phyloP scores from a whole-genome alignment of 2,888 invertebrate species.

The Catocala sponsa region DNA sequence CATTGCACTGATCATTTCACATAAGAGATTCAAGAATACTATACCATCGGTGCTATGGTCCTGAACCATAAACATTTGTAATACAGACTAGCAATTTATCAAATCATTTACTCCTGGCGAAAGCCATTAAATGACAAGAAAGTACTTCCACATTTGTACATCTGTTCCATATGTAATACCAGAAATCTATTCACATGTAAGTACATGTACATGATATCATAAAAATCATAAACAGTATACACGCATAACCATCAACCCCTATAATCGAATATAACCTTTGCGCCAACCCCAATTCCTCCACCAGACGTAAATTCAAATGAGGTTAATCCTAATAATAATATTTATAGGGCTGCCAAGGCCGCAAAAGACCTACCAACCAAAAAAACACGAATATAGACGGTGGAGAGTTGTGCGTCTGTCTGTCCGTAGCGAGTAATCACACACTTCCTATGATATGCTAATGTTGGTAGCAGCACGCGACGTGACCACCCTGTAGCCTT shows the following conservation, averaged over 20 bases:
- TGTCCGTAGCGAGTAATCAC: conserved; percentile 71
- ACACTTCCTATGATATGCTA: conserved; percentile 80
- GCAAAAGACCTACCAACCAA: conserved; percentile 18
- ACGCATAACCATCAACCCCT: background rate
- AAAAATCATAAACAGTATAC: background rate
- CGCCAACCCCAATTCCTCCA: conserved; percentile 17
- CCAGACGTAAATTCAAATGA: conserved; percentile 47
- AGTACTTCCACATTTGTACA: background rate
- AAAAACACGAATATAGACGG: conserved; percentile 13
- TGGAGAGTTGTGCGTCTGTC: conserved; percentile 64
- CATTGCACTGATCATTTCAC: too few relatives aligned
- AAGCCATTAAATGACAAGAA: too few relatives aligned
- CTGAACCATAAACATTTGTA: too few relatives aligned
- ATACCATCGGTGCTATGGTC: too few relatives aligned
- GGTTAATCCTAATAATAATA: conserved; percentile 54
- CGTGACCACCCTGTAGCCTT: conserved; percentile 57
- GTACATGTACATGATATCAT: background rate
- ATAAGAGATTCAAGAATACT: too few relatives aligned
- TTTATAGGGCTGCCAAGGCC: conserved; percentile 50
- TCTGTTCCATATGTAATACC: background rate
- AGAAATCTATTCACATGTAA: background rate
- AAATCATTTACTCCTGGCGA: too few relatives aligned
- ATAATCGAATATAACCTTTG: conserved; percentile 20
- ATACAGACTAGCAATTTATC: too few relatives aligned
- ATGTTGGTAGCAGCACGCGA: conserved; percentile 75